Conservation (phyloP, 1,140 invertebrate species). For the Panonychus citri region DNA sequence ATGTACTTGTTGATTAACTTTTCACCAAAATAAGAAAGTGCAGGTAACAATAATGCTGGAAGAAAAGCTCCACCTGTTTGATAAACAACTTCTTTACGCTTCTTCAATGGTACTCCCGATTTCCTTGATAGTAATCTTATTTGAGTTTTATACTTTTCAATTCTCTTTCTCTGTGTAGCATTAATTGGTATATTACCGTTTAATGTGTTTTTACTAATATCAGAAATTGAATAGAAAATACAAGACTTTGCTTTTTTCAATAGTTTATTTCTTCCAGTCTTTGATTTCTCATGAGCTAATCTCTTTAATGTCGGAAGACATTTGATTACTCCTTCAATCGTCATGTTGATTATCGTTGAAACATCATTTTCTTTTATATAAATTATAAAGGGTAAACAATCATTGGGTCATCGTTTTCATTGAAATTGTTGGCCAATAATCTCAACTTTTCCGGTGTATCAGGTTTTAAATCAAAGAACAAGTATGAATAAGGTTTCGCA, state of each 20-base stretch:
- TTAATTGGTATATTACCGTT: background rate
- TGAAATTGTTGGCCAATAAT: background rate
- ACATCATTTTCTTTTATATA: background rate
- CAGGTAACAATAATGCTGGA: background rate
- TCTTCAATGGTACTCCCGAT: background rate
- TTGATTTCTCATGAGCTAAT: background rate
- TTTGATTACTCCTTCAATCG: background rate
- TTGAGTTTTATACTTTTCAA: background rate
- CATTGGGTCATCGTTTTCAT: background rate
- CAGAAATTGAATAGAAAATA: background rate
- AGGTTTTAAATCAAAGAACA: background rate
- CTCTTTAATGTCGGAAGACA: background rate
- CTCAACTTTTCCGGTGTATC: background rate
- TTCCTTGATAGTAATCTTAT: background rate
- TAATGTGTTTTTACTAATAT: background rate
- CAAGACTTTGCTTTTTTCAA: background rate
- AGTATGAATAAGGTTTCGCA: background rate
- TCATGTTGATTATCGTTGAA: background rate
- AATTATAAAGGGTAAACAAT: background rate
- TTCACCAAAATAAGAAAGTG: background rate
- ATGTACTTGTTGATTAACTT: no score
- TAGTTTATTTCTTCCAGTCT: background rate
- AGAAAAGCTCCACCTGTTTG: background rate
- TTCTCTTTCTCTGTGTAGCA: background rate
- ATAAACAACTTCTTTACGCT: background rate